Base-by-base conservation (phyloP, 2,888 invertebrate species). In the Nezara viridula region DNA sequence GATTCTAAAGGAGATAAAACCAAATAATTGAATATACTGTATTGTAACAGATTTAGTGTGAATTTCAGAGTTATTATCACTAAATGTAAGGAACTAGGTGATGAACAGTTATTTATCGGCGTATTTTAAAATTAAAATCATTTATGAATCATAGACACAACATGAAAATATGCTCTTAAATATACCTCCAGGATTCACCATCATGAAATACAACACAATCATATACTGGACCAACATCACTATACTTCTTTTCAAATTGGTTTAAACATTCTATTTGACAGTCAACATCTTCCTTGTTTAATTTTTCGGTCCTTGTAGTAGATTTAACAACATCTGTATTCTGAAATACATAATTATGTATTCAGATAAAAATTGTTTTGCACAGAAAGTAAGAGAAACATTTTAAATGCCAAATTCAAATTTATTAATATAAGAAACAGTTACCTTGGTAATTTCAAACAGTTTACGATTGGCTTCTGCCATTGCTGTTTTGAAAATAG, bases 181-280 rank as follows among this genome's bases (percentile, higher is more conserved):
- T 92, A 92, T 91, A 95, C 97, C 96, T 95, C 98, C 98, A 99
- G 50, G 96, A 95, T 44, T 94, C 94, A n/a, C 98, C 98, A 93
- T 99, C 98, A 92, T 98, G 95, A 93, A 98, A 99, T 49, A 99
- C 95, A 88, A 99, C 95, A 93, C 98, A 98, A 93, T 99, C 99
- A 92, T 96, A 98, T 10, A 97, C 95, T 3, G 98, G 98, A 32
- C 98, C 99, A 16, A 95, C 93, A 92, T 99, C 98, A 89, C 93
- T 94, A 93, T 96, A 98, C 92, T 98, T 97, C 92, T 98, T 99
- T 91, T 99, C 98, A 86, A 96, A 94, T 90, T 93, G 94, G 91
- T 95, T 96, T 90, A 99, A 94, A 90, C 96, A 94, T 92, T 99
- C 99, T 88, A 98, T 94, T 92, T 96, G 95, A 21, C 96, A 95